Evolutionary conservation across 1,140 invertebrate genomes (phyloP), one percentile per base, ranked within the genome.

Genomic region (Sitophilus oryzae): DNA sequence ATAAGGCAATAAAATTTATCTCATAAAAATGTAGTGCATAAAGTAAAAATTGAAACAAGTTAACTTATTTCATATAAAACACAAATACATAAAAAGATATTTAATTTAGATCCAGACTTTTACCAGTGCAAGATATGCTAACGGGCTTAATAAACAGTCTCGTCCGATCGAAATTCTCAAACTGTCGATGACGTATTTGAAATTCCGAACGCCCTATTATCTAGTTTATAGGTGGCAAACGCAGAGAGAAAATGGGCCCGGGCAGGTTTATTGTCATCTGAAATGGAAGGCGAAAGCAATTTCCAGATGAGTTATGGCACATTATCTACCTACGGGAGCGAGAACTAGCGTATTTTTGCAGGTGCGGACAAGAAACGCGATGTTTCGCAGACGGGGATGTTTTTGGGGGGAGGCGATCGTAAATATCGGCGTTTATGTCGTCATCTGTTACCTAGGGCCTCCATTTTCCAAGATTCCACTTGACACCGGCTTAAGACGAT

Each of bases 381-480:
- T 61, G 58, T 59, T 61, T 56, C 54, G 25, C n/a, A 59, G 56
- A 50, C 38, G 54, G 34, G 55, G 53, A 60, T 59, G 58, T 58
- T 49, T 58, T 60, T 55, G 37, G 45, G n/a, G 52, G 58, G 54
- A 57, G 37, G 55, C 37, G 61, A 66, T 71, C 69, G 64, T 71
- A 71, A 71, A 71, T 71, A 69, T 70, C 58, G 66, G 62, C 64
- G 62, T 68, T 68, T 66, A 66, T 65, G 64, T 69, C 65, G 67
- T 67, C 66, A 66, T 69, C 66, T 71, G 66, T 67, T 66, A 66
- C 59, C 62, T 64, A 67, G 61, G 60, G 59, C 59, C 43, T 52
- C 45, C 38, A n/a, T 14, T 40, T 20, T 40, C 14, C 38, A 40
- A 14, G 38, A 8, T 15, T 40, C 14, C 38, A 40, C n/a, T n/a